Evolutionary conservation across 2,113 vertebrate species (phyloP).

Genomic region (Catharus minimus): DNA sequence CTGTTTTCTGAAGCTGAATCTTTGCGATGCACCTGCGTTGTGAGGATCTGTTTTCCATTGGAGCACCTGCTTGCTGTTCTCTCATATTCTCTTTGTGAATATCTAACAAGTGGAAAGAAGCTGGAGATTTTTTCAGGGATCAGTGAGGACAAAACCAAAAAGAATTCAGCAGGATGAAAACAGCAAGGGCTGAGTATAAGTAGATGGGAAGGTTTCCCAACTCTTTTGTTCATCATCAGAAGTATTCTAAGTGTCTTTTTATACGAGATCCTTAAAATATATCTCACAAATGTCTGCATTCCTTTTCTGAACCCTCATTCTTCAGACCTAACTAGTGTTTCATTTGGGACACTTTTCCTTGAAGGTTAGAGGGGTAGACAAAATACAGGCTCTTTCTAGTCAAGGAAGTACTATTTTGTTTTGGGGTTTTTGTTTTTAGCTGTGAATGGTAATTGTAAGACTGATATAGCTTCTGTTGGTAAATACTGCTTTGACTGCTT

Average conservation of each 20-base stretch:
- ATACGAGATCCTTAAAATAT: not conserved
- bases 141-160: not conserved
- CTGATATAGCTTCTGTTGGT: not conserved
- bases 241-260: not conserved
- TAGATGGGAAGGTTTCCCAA: not conserved
- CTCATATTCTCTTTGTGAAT: not conserved
- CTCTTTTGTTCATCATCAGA: not conserved
- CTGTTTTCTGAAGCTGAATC: not conserved
- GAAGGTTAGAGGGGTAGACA: not conserved
- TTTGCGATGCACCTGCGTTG: fast-evolving
- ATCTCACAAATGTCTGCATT: not conserved
- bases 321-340: not conserved
- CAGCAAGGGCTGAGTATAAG: not conserved
- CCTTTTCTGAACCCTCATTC: not conserved
- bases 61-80: not conserved
- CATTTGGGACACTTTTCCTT: not conserved
- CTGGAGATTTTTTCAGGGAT: not conserved
- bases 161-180: not conserved
- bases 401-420: not conserved
- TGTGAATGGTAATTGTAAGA: not conserved
- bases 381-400: not conserved
- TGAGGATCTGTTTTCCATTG: not conserved
- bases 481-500: not conserved
- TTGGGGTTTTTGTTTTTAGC: not conserved
- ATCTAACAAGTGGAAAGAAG: not conserved